phyloP scores from a whole-genome alignment of 1,140 invertebrate genomes.

The Eciton burchellii region DNA sequence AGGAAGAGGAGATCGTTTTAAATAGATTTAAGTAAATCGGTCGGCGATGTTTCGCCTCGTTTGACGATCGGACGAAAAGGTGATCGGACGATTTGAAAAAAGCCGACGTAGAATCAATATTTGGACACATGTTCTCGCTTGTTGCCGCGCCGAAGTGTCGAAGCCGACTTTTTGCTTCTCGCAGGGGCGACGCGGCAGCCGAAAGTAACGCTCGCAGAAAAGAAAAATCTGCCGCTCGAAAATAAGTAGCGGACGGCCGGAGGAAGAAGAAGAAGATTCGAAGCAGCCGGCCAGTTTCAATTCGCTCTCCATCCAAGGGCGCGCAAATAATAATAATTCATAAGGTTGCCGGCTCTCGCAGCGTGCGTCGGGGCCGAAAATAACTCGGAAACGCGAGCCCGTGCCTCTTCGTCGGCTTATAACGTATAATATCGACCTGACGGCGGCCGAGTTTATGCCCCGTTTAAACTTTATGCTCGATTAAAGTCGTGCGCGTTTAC shows the following conservation, averaged over 20 bases:
- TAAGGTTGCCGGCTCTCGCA: conserved; percentile 27
- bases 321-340: conserved; percentile 61
- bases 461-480: conserved; percentile 65
- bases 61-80: conserved; percentile 33
- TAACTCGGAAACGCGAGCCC: conserved; percentile 48
- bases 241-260: conserved; percentile 44
- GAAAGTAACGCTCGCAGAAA: conserved; percentile 53
- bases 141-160: conserved; percentile 42
- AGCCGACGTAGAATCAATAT: conserved; percentile 56
- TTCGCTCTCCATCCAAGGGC: conserved; percentile 57
- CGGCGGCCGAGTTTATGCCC: conserved; percentile 59
- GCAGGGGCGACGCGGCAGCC: not conserved
- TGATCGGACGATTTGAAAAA: conserved; percentile 38
- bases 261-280: conserved; percentile 60
- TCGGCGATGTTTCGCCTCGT: conserved; percentile 8
- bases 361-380: conserved; percentile 51
- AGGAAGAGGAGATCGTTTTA: too few relatives aligned
- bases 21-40: too few relatives aligned
- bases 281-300: conserved; percentile 67
- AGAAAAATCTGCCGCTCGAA: conserved; percentile 49
- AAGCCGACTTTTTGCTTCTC: conserved; percentile 54
- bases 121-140: conserved; percentile 51
- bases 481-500: conserved; percentile 60
- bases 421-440: conserved; percentile 58
- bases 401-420: conserved; percentile 52